Evolutionary conservation across 2,888 invertebrate genomes (phyloP).

Genomic region (Chirona hameri): DNA sequence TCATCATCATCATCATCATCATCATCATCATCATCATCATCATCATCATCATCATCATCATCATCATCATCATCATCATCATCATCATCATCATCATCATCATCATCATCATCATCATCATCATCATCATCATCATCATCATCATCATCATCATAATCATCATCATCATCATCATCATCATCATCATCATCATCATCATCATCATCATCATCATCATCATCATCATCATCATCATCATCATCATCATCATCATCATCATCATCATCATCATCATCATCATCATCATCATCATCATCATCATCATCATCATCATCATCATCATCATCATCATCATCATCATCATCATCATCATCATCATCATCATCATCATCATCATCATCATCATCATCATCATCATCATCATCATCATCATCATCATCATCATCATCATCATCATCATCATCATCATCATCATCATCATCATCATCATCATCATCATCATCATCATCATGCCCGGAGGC

Average conservation of each 20-base stretch:
- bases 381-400: constrained; percentile 13
- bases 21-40: constrained; percentile 22
- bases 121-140: no score
- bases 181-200: constrained; percentile 8
- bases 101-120: constrained; percentile 22
- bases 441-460: constrained; percentile 22
- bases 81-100: constrained; percentile 22
- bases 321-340: constrained; percentile 22
- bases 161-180: no score
- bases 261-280: constrained; percentile 22
- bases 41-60: constrained; percentile 22
- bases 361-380: constrained; percentile 22
- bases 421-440: constrained; percentile 22
- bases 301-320: constrained; percentile 22
- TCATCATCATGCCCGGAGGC: no score
- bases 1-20: constrained; percentile 22
- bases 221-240: constrained; percentile 11
- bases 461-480: constrained; percentile 22
- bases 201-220: constrained; percentile 23
- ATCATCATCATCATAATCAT: no score
- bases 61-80: constrained; percentile 12
- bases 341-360: constrained; percentile 22
- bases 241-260: constrained; percentile 23
- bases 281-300: no score
- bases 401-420: constrained; percentile 23